Evolutionary conservation across 2,113 vertebrate genomes (phyloP).

Genomic region (Clarias batrachus): DNA sequence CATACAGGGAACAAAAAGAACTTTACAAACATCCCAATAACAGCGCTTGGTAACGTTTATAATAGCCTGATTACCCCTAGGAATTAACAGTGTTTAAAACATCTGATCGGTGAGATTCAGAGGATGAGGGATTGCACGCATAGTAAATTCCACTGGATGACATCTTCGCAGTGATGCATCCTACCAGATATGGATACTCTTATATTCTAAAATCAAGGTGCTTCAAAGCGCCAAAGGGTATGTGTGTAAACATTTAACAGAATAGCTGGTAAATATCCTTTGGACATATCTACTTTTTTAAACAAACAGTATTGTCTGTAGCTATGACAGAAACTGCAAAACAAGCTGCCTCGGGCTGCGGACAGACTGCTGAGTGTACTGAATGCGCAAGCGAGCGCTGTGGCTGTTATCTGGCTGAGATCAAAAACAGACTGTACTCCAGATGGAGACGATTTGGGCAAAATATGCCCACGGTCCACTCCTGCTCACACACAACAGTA

Average conservation of each 20-base stretch:
- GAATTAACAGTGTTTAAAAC: constrained; percentile 6
- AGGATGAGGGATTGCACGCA: not conserved
- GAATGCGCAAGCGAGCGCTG: constrained; percentile 6
- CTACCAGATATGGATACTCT: not conserved
- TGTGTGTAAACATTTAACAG: not conserved
- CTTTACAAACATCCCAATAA: not conserved
- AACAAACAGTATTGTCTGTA: not conserved
- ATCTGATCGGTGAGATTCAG: not conserved
- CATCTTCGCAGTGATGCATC: not conserved
- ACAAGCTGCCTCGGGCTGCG: not conserved
- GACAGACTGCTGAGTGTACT: constrained; percentile 24
- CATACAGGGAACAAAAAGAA: not conserved
- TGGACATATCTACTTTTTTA: not conserved
- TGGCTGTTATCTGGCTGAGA: constrained; percentile 10
- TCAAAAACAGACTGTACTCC: constrained; percentile 31
- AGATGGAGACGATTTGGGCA: not conserved
- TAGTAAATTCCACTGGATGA: not conserved
- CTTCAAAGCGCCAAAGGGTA: not conserved
- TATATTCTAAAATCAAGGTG: not conserved
- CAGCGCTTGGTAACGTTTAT: not conserved
- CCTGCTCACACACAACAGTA: constrained; percentile 38
- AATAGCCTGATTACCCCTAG: not conserved
- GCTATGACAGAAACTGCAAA: not conserved
- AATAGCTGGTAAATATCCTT: not conserved
- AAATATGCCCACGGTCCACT: constrained; percentile 13